Percentiles rank a stretch among this genome's conserved stretches.
These are phyloP conservation scores for Eleginops maclovinus DNA, from an alignment of 2,113 vertebrate species.

Conservation along the genomic window DNA sequence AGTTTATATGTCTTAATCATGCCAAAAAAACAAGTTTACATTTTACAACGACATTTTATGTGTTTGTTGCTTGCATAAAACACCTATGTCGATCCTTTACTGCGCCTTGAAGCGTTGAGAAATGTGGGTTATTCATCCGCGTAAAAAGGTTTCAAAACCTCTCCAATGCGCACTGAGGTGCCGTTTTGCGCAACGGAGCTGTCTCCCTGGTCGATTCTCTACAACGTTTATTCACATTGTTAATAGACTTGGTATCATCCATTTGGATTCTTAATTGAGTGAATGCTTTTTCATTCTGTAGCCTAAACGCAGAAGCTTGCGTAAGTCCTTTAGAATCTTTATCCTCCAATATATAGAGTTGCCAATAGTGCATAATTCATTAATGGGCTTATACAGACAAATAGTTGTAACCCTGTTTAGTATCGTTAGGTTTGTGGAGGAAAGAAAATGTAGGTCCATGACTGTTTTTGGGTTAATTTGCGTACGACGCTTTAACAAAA, in stretches of 20 bases:
- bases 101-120: constrained; percentile 1
- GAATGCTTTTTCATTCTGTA: background rate
- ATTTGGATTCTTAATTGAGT: background rate
- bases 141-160: constrained; percentile 79
- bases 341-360: background rate
- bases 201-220: background rate
- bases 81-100: background rate
- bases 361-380: background rate
- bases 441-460: background rate
- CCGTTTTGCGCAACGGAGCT: constrained; percentile 55
- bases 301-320: background rate
- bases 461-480: background rate
- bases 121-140: constrained; percentile 60
- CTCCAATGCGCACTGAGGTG: constrained; percentile 77
- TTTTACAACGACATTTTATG: background rate
- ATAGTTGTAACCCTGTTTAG: no score
- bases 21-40: background rate
- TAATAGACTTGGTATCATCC: background rate
- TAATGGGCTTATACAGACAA: background rate
- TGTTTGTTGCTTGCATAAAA: constrained; percentile 8
- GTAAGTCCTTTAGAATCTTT: background rate
- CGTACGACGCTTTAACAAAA: background rate
- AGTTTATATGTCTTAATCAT: constrained; percentile 7
- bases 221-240: background rate
- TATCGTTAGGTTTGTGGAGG: background rate